Conservation (phyloP, 2,888 invertebrate genomes). For the Meteorus cinctellus region DNA sequence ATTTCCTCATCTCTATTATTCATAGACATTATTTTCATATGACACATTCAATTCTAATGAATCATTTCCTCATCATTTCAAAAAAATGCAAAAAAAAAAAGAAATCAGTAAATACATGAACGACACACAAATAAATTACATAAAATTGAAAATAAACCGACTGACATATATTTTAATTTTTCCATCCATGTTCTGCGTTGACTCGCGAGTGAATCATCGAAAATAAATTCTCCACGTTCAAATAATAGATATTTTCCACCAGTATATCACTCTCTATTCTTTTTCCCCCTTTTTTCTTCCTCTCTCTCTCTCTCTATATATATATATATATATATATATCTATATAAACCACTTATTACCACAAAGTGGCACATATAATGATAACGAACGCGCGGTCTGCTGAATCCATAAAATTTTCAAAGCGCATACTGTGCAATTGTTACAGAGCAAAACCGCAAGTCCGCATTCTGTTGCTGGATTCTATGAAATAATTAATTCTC, state of each 20-base stretch:
- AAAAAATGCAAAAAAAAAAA: too few species aligned
- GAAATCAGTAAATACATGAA: too few species aligned
- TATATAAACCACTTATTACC: slow-evolving; percentile 12
- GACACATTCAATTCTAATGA: neutral
- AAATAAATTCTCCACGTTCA: neutral
- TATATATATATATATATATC: too few species aligned
- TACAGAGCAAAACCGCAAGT: slow-evolving; percentile 30
- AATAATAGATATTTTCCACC: neutral
- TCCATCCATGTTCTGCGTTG: neutral
- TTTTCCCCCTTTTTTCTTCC: neutral
- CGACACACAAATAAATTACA: too few species aligned
- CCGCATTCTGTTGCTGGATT: slow-evolving; percentile 27
- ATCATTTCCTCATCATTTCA: too few species aligned
- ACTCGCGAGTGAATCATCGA: neutral
- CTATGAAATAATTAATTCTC: slow-evolving; percentile 31
- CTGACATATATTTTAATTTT: too few species aligned
- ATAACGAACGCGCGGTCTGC: neutral
- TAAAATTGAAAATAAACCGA: too few species aligned
- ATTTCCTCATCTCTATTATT: neutral
- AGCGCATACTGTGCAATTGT: slow-evolving; percentile 23
- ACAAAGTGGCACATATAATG: slow-evolving; percentile 25
- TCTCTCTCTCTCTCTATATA: neutral
- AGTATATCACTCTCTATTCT: neutral
- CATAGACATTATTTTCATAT: neutral
- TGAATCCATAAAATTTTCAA: slow-evolving; percentile 21